These are phyloP conservation scores for Drepana falcataria DNA, from an alignment of 2,888 invertebrate genomes.

Conservation along the genomic window DNA sequence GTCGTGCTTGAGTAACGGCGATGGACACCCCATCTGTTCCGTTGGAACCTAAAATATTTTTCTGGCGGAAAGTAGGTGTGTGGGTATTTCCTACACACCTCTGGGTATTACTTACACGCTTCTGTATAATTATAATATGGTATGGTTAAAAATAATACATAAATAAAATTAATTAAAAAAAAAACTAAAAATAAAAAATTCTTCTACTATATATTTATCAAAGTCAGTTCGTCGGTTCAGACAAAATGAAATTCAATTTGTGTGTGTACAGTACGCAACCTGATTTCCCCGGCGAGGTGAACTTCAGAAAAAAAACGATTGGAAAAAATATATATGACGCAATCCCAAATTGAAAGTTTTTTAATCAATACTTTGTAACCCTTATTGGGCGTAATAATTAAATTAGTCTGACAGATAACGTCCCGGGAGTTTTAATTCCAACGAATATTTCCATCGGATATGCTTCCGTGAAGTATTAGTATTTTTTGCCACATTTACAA, in stretches of 20 bases:
- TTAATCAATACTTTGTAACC: slow-evolving; percentile 19
- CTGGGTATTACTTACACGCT: too few relatives aligned
- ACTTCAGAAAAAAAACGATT: slow-evolving; percentile 35
- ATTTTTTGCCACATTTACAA: background rate
- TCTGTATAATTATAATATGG: too few relatives aligned
- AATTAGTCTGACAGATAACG: slow-evolving; percentile 1
- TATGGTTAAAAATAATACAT: too few relatives aligned
- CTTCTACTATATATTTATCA: slow-evolving; percentile 45
- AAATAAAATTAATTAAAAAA: too few relatives aligned
- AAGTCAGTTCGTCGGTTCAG: slow-evolving; percentile 32
- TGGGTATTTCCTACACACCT: too few relatives aligned
- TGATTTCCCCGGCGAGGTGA: slow-evolving; percentile 60
- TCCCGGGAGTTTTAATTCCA: background rate
- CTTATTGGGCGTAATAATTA: background rate
- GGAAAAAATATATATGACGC: slow-evolving; percentile 19
- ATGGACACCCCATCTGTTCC: too few relatives aligned
- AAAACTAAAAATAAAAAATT: too few relatives aligned
- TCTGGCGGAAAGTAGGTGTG: too few relatives aligned
- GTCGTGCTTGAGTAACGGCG: too few relatives aligned
- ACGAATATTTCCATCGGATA: background rate
- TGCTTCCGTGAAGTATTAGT: background rate
- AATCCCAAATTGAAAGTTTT: slow-evolving; percentile 31
- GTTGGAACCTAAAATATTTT: too few relatives aligned
- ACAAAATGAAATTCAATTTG: slow-evolving; percentile 55
- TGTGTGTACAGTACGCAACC: slow-evolving; percentile 39